Evolutionary conservation across 1,140 invertebrate species (phyloP).

Genomic region (Drosophila melanica): DNA sequence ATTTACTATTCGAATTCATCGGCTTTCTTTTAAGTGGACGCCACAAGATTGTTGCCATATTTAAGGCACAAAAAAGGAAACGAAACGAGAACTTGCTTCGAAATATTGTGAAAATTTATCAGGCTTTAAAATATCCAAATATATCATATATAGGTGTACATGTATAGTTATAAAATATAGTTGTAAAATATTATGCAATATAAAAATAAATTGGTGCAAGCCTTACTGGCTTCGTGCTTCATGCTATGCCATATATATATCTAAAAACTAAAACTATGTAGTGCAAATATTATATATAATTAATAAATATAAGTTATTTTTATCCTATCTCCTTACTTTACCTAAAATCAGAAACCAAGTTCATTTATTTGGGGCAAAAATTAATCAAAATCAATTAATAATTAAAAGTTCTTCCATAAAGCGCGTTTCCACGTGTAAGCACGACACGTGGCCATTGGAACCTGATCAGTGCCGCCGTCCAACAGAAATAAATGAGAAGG

Average conservation of each 20-base stretch:
- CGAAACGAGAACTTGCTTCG: not conserved
- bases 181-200: too few species aligned
- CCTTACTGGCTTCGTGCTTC: too few species aligned
- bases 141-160: too few species aligned
- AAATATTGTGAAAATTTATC: not conserved
- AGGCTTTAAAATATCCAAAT: not conserved
- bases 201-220: too few species aligned
- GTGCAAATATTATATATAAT: too few species aligned
- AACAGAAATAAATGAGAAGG: too few species aligned
- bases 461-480: conserved; percentile 92
- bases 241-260: too few species aligned
- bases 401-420: too few species aligned
- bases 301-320: too few species aligned
- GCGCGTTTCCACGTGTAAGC: conserved; percentile 83
- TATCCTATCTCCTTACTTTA: conserved; percentile 14
- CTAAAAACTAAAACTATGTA: too few species aligned
- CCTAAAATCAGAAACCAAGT: conserved; percentile 81
- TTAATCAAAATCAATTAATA: too few species aligned
- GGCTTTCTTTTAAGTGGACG: not conserved
- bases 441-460: conserved; percentile 70
- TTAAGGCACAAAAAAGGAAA: not conserved
- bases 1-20: not conserved
- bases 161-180: too few species aligned
- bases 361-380: not conserved
- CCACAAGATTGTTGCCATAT: not conserved